Base-by-base conservation (phyloP, 2,888 invertebrate genomes). In the Nysson spinosus region DNA sequence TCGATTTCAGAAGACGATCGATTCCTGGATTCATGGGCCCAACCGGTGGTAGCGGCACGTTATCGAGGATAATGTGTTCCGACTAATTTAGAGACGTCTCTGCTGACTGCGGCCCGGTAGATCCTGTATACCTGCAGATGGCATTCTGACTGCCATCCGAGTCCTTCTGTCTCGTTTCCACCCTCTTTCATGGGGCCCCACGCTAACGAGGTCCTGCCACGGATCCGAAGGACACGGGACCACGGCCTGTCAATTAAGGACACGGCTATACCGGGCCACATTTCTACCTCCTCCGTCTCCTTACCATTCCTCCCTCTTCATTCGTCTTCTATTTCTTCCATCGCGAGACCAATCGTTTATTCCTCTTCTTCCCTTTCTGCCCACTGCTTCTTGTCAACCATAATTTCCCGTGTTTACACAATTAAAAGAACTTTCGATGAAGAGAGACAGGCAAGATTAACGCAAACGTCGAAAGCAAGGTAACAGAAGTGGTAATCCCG, bases 161-260 rank as follows among this genome's bases (percentile, higher is more conserved):
- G 50, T 44, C 69, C 44, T 55, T 60, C 68, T 58, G 61, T 63
- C 66, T 66, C 69, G 26, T 24, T 55, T 17, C 32, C 28, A 32
- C 52, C 37, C 57, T 66, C 62, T 67, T 58, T 56, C 69, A 61
- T 52, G 37, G 77, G 82, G 71, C 67, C 65, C 75, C 61, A 47
- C 67, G 75, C 77, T 76, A 76, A 77, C 76, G 75, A 77, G 76
- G 75, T 66, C 76, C 76, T 77, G 77, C 86, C 85, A 86, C 81
- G 78, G 69, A 80, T 76, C 78, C 81, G 79, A 80, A 83, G 80
- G 81, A 83, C 82, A 81, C 75, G 77, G 77, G 75, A 80, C 79
- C 83, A 76, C 79, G 75, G 84, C 85, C 87, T 86, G 87, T 86
- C 87, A 87, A 87, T 87, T 87, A 87, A 86, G 85, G 80, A 85